Base-by-base conservation (phyloP, 2,113 vertebrate species). In the Actenoides lindsayi region DNA sequence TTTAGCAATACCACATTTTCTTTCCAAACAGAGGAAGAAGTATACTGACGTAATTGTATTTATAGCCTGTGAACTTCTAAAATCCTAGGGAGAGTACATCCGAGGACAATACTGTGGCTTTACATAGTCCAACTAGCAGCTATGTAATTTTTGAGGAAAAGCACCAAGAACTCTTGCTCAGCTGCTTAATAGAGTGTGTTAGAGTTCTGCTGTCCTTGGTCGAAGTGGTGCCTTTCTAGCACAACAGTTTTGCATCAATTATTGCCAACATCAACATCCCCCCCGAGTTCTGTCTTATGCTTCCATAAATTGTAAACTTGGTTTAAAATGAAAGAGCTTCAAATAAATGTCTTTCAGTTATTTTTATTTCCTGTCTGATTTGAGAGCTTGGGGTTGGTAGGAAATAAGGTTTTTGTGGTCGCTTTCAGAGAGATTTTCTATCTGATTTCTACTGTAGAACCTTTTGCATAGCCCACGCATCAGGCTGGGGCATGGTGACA, bases 101-200 rank as follows among this genome's bases (percentile, higher is more conserved):
- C 96, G 84, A 94, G 87, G 93, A 95, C 68, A 73, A 42, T 85
- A 35, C 78, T 70, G 19, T 77, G 78, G 42, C 69, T 89, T 54
- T 86, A 75, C 48, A 33, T 80, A 75, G 84, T 19, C 50, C 81
- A 64, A 1, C 17, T 19, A 80, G 75, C 53, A 88, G 62, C 60
- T 82, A 51, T 1, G 3, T 81, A 6, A n/a, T 70, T 91, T 79
- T 62, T 83, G 30, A 87, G 54, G 50, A 48, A 53, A 33, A 74
- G 11, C 31, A 42, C 74, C 28, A 69, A 51, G 54, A 80, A 74
- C 56, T 85, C 56, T 48, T 89, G 23, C 41, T 79, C 39, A 69
- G 16, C 48, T 87, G 25, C 63, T 81, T 69, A 50, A 62, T 15
- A 70, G 42, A 54, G 35, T 68, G 71, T 76, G 46, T 81, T 60